A percentile compares a stretch with the other conserved stretches of the same genome.
Evolutionary conservation across 2,888 invertebrate genomes (phyloP).

Genomic region (Noctua comes): DNA sequence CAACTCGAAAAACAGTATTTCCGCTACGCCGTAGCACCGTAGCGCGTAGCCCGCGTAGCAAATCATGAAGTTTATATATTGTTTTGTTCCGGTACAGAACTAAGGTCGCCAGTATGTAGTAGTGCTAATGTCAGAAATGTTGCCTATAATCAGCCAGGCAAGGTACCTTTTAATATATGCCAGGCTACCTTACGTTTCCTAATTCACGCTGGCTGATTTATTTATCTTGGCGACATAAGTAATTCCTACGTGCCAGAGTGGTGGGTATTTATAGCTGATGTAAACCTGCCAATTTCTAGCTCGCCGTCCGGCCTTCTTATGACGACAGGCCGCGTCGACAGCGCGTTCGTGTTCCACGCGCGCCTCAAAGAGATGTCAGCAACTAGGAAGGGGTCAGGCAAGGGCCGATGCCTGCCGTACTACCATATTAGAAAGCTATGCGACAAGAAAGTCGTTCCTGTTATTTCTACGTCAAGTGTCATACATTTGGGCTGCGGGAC

Average conservation of each 20-base stretch:
- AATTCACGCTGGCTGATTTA: not conserved
- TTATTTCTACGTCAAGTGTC: too few relatives aligned
- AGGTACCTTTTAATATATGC: not conserved
- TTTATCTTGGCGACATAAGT: not conserved
- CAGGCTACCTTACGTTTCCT: not conserved
- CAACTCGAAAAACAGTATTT: not conserved
- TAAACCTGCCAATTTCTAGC: not conserved
- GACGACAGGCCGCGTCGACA: too few relatives aligned
- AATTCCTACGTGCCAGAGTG: not conserved
- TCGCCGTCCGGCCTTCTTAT: too few relatives aligned
- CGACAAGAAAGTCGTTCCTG: too few relatives aligned
- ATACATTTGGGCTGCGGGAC: too few relatives aligned
- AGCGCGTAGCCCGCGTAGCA: slow-evolving; percentile 9
- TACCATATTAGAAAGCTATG: too few relatives aligned
- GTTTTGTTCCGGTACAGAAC: not conserved
- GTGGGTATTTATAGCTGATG: not conserved
- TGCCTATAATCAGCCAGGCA: not conserved
- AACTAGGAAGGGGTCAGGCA: too few relatives aligned
- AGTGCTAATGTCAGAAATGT: not conserved
- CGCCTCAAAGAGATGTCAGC: too few relatives aligned
- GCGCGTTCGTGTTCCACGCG: too few relatives aligned
- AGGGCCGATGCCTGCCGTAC: too few relatives aligned
- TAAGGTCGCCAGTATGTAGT: not conserved
- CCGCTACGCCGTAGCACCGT: slow-evolving; percentile 29
- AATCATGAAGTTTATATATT: not conserved